Evolutionary conservation across 2,113 vertebrate genomes (phyloP).

Genomic region (Podarcis cretensis): DNA sequence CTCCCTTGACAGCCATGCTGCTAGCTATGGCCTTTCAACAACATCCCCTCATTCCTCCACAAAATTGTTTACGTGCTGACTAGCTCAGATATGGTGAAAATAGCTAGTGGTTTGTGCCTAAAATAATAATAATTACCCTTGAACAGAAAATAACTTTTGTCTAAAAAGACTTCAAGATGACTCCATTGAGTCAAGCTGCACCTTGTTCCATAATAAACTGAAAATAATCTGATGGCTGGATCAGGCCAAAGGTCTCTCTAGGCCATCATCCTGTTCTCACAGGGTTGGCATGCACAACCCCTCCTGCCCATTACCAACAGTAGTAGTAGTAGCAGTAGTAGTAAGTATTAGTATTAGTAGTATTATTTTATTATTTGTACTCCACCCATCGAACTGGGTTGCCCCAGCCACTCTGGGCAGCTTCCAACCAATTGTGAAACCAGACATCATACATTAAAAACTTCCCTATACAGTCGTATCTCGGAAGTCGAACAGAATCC

Average conservation of each 20-base stretch:
- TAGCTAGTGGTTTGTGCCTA: constrained; percentile 66
- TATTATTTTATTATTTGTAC: no score
- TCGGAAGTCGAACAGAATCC: no score
- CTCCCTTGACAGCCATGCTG: constrained; percentile 62
- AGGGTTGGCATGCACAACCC: background rate
- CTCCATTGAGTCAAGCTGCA: background rate
- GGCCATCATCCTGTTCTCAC: background rate
- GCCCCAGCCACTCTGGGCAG: no score
- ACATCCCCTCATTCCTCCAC: constrained; percentile 68
- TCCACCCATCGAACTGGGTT: no score
- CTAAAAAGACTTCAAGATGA: constrained; percentile 36
- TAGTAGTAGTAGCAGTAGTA: no score
- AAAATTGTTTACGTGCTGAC: constrained; percentile 64
- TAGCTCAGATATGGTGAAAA: constrained; percentile 64
- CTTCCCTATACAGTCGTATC: no score
- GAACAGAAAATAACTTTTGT: constrained; percentile 37
- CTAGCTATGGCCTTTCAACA: constrained; percentile 70
- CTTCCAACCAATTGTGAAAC: no score
- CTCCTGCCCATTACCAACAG: background rate
- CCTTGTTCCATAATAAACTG: no score
- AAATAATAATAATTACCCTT: constrained; percentile 37
- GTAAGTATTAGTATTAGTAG: no score
- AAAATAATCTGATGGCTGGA: background rate
- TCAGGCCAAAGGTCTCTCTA: background rate
- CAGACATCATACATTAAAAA: no score